Evolutionary conservation across 2,888 invertebrate genomes (phyloP), one percentile per base, ranked within the genome.

Genomic region (Noctua janthe): DNA sequence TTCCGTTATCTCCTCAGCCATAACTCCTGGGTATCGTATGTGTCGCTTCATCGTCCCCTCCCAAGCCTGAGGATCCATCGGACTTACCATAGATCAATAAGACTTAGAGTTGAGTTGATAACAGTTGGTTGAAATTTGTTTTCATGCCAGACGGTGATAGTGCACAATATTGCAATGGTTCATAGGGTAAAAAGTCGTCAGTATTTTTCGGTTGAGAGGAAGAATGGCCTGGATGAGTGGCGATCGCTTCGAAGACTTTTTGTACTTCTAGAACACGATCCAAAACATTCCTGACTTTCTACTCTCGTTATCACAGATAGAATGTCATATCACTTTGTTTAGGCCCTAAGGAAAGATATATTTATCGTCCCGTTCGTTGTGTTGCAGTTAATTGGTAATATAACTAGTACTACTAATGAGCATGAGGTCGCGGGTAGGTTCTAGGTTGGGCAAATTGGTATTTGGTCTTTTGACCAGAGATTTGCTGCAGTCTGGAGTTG

Each of bases 1-100:
- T 35, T 69, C 23, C 29, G 47, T 51, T 74, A 77, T 84, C 81
- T 47, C 7, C 13, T 69, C 17, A 47, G 67, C 51, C 35, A 74
- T 84, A 77, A 84, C 81, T 84, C 59, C 13, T 29, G 35, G 39
- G 62, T 73, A 76, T 80, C 80, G 83, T 64, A 67, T 59, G 51
- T 71, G 64, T 59, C 71, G 64, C n/a, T 74, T 72, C 84, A 70
- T 29, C 64, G 69, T 0, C 20, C 35, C 51, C 49, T 20, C 29
- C 29, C 17, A 2, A 35, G 23, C 59, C 35, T 20, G 20, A 6
- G n/a, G 8, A 7, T 54, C 51, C 35, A 2, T 29, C 8, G 10
- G 29, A 2, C 23, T 74, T n/a, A n/a, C 64, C 20, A 39, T 39
- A 39, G 10, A 66, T 20, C 10, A 39, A 35, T 20, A 17, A 6